Conservation (phyloP, 2,888 invertebrate species). For the Drosophila anomalata region DNA sequence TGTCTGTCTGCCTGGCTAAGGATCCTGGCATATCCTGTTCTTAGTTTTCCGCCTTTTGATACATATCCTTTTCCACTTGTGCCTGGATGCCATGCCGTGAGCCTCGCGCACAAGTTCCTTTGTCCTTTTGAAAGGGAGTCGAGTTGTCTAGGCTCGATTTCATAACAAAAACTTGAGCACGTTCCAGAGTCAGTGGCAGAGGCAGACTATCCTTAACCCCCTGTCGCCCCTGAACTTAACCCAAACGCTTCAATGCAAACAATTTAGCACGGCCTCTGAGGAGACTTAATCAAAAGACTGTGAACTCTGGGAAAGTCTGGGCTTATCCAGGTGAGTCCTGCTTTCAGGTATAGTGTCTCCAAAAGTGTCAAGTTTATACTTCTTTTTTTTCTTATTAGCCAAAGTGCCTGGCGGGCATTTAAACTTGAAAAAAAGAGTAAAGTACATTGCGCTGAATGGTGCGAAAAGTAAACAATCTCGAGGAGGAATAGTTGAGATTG, state of each 20-base stretch:
- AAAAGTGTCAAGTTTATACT: conserved; percentile 47
- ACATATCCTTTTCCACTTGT: conserved; percentile 61
- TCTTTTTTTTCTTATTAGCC: conserved; percentile 63
- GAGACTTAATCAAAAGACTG: conserved; percentile 75
- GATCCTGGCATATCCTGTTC: conserved; percentile 60
- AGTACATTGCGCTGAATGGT: conserved; percentile 73
- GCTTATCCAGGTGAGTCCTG: conserved; percentile 14
- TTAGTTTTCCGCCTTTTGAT: conserved; percentile 71
- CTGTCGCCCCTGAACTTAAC: conserved; percentile 30
- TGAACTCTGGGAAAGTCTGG: conserved; percentile 36
- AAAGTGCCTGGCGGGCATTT: conserved; percentile 73
- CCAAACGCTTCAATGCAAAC: conserved; percentile 70
- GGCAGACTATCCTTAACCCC: conserved; percentile 21
- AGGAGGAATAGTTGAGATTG: conserved; percentile 14
- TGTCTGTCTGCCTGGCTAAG: conserved; percentile 15
- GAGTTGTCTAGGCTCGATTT: conserved; percentile 72
- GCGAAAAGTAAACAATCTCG: conserved; percentile 47
- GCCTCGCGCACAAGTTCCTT: conserved; percentile 51
- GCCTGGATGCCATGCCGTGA: conserved; percentile 20
- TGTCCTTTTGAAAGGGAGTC: conserved; percentile 57
- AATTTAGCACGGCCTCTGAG: conserved; percentile 73
- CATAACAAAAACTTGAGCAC: conserved; percentile 78
- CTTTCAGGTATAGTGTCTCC: conserved; percentile 22
- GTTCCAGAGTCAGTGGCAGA: conserved; percentile 42
- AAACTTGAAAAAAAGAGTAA: conserved; percentile 69